Conservation (phyloP, 1,140 invertebrate genomes). For the Drosophila ananassae region DNA sequence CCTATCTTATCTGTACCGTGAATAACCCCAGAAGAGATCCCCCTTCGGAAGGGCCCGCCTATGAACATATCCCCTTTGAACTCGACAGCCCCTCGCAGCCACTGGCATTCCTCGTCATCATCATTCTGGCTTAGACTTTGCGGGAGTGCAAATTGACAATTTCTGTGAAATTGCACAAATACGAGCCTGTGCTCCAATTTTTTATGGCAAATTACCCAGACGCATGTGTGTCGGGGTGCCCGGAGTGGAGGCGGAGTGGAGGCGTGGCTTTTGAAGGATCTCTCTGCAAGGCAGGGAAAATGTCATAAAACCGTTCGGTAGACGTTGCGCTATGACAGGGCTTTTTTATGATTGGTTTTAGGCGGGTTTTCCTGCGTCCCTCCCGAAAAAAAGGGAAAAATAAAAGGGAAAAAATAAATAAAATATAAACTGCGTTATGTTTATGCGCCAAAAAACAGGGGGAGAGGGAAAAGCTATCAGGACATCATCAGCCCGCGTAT, state of each 20-base stretch:
- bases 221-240: slow-evolving; percentile 44
- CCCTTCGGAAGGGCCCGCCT: neutral
- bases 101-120: slow-evolving; percentile 20
- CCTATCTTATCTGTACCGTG: slow-evolving; percentile 24
- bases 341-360: slow-evolving; percentile 75
- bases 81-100: neutral
- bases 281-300: slow-evolving; percentile 22
- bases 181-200: slow-evolving; percentile 73
- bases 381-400: slow-evolving; percentile 35
- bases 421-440: slow-evolving; percentile 82
- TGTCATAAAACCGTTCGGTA: slow-evolving; percentile 75
- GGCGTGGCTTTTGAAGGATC: slow-evolving; percentile 27
- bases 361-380: slow-evolving; percentile 18
- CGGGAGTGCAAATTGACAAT: slow-evolving; percentile 80
- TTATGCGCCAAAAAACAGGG: slow-evolving; percentile 59
- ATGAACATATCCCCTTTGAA: neutral
- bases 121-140: slow-evolving; percentile 69
- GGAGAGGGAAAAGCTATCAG: slow-evolving; percentile 52
- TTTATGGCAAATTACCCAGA: slow-evolving; percentile 79
- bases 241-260: slow-evolving; percentile 1
- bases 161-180: slow-evolving; percentile 81
- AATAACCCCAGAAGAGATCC: neutral
- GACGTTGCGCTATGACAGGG: slow-evolving; percentile 50
- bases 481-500: slow-evolving; percentile 64
- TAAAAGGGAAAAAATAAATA: slow-evolving; percentile 69